phyloP scores from a whole-genome alignment of 2,797 vertebrate species.

The Morelia viridis region DNA sequence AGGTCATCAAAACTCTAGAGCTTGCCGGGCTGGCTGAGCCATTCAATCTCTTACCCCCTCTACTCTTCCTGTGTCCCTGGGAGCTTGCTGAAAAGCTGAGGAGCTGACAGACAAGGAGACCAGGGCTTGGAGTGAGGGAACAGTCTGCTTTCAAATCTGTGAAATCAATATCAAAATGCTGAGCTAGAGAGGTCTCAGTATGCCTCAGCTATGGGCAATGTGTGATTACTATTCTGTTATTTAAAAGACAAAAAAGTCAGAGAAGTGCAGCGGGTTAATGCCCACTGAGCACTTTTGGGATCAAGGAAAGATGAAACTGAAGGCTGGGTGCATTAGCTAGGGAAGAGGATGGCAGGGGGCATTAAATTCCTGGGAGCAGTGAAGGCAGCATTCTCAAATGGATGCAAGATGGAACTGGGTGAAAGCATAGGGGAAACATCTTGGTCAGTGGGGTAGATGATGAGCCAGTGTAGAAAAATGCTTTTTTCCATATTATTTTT shows the following conservation, averaged over 20 bases:
- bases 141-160: constrained; percentile 38
- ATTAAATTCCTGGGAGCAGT: background rate
- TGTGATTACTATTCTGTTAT: background rate
- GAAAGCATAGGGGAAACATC: too few relatives aligned
- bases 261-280: background rate
- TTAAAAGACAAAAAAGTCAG: constrained; percentile 41
- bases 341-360: constrained; percentile 15
- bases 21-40: constrained; percentile 8
- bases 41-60: constrained; percentile 2
- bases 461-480: background rate
- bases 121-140: constrained; percentile 30
- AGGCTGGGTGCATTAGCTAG: background rate
- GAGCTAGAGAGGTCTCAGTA: background rate
- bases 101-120: constrained; percentile 44
- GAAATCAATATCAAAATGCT: constrained; percentile 37
- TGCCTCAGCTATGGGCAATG: constrained; percentile 26
- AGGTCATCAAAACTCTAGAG: constrained; percentile 4
- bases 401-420: background rate
- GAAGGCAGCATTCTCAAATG: background rate
- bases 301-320: constrained; percentile 15
- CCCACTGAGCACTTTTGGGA: background rate
- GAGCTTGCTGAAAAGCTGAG: constrained; percentile 29
- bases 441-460: background rate
- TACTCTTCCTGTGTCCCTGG: constrained; percentile 24
- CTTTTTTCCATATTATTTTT: background rate